Evolutionary conservation across 2,797 vertebrate genomes (phyloP).

Genomic region (Hapalemur alaotrensis): DNA sequence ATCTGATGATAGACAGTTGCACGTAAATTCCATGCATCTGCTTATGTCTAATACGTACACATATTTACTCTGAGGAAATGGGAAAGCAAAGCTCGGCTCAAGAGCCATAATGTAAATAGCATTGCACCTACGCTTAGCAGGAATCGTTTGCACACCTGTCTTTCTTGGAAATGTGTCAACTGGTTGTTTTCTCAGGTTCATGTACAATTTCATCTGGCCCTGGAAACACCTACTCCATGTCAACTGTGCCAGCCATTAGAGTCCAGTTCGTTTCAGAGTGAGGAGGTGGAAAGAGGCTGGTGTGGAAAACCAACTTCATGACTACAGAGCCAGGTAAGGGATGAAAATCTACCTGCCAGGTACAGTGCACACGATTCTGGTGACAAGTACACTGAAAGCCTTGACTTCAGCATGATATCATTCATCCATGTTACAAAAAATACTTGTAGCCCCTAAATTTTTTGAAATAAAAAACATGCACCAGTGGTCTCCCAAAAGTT

Average conservation of each 20-base stretch:
- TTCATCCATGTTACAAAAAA: not conserved
- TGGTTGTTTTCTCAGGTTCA: slow-evolving; percentile 73
- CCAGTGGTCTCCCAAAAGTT: not conserved
- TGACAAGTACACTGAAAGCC: not conserved
- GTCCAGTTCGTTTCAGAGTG: slow-evolving; percentile 27
- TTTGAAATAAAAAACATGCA: not conserved
- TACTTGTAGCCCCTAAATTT: not conserved
- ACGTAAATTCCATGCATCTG: slow-evolving; percentile 54
- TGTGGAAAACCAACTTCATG: not conserved
- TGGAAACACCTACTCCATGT: slow-evolving; percentile 28
- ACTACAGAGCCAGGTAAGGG: not conserved
- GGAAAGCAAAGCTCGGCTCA: not conserved
- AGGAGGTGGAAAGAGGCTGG: not conserved
- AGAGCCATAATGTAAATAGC: slow-evolving; percentile 64
- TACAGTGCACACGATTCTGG: not conserved
- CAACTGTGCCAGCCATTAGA: slow-evolving; percentile 42
- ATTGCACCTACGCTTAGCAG: slow-evolving; percentile 44
- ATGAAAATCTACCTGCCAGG: not conserved
- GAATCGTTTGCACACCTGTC: slow-evolving; percentile 79
- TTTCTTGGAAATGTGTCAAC: slow-evolving; percentile 81
- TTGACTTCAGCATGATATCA: not conserved
- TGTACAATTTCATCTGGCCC: slow-evolving; percentile 39
- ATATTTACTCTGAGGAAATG: slow-evolving; percentile 69
- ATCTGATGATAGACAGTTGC: slow-evolving; percentile 28
- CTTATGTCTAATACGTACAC: slow-evolving; percentile 45